A percentile compares a stretch with the other conserved stretches of the same genome.
Conservation (phyloP, 1,140 invertebrate genomes). For the Vanessa atalanta region DNA sequence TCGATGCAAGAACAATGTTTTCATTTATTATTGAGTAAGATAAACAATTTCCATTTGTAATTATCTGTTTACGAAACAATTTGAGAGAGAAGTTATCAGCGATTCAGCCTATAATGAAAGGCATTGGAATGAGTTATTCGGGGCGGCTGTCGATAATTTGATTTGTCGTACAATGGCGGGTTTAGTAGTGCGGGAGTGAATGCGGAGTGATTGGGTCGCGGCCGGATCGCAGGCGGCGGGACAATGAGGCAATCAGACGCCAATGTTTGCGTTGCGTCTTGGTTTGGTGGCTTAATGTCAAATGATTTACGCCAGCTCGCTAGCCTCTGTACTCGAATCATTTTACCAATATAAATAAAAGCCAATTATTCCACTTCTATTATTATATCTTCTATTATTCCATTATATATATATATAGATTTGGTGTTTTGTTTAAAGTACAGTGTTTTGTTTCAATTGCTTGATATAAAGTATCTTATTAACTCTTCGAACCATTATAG, state of each 20-base stretch:
- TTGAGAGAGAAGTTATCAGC: conserved; percentile 24
- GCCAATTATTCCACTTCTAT: too few species aligned
- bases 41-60: conserved; percentile 16
- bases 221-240: conserved; percentile 43
- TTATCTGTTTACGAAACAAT: conserved; percentile 20
- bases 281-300: not conserved
- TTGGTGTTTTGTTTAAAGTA: too few species aligned
- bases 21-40: not conserved
- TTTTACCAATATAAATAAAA: too few species aligned
- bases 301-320: not conserved
- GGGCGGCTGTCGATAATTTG: conserved; percentile 34
- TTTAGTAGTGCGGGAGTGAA: conserved; percentile 44
- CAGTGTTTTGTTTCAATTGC: too few species aligned
- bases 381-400: too few species aligned
- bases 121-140: conserved; percentile 32
- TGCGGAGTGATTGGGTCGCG: conserved; percentile 50
- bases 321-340: not conserved
- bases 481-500: too few species aligned
- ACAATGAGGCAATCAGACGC: conserved; percentile 57
- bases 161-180: conserved; percentile 35
- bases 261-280: conserved; percentile 43
- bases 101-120: conserved; percentile 26
- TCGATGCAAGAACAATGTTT: not conserved
- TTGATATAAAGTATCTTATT: too few species aligned
- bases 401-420: too few species aligned